Percentiles rank a stretch among this genome's conserved stretches.
phyloP scores from a whole-genome alignment of 2,888 invertebrate genomes.

The Rhingia campestris region DNA sequence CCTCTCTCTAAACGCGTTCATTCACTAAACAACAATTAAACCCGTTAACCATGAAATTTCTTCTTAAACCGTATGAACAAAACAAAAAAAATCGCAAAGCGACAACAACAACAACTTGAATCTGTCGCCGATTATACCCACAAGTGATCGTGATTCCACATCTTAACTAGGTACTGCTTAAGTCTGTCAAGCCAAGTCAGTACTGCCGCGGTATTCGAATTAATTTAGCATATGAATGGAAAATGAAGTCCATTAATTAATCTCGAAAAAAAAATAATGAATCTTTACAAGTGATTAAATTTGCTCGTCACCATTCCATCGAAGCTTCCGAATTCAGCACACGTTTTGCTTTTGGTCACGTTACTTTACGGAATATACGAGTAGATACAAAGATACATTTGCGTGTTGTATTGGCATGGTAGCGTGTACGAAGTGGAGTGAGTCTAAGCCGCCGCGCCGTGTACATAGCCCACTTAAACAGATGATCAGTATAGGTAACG shows the following conservation, averaged over 20 bases:
- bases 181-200: neutral
- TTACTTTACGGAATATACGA: constrained; percentile 12
- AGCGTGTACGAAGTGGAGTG: constrained; percentile 18
- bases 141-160: constrained; percentile 23
- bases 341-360: constrained; percentile 25
- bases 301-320: neutral
- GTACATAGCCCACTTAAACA: constrained; percentile 22
- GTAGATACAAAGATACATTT: constrained; percentile 8
- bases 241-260: constrained; percentile 26
- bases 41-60: constrained; percentile 68
- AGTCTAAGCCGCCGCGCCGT: no score
- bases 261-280: neutral
- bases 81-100: constrained; percentile 41
- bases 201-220: neutral
- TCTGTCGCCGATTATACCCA: constrained; percentile 26
- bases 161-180: constrained; percentile 5
- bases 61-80: constrained; percentile 24
- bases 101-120: constrained; percentile 12
- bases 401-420: neutral
- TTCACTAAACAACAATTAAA: constrained; percentile 61
- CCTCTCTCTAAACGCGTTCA: constrained; percentile 29
- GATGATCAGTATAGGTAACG: constrained; percentile 24
- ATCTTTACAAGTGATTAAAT: constrained; percentile 7
- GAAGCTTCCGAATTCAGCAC: constrained; percentile 49
- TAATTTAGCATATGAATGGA: neutral